phyloP scores from a whole-genome alignment of 2,113 vertebrate genomes.

The Pachycephala philippinensis region DNA sequence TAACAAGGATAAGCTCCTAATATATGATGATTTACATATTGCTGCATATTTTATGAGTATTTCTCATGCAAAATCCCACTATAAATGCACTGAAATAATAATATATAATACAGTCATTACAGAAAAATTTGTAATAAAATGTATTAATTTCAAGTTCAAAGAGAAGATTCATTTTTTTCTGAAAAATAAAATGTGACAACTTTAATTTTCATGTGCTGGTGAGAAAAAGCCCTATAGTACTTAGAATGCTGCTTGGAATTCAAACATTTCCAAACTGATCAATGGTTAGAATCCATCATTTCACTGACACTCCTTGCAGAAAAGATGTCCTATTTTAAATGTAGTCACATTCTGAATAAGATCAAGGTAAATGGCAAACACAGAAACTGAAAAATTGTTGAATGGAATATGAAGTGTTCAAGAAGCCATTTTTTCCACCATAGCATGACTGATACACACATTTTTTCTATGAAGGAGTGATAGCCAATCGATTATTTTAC shows the following conservation, averaged over 20 bases:
- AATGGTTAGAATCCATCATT: slow-evolving; percentile 72
- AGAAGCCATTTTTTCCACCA: background rate
- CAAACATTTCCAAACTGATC: slow-evolving; percentile 69
- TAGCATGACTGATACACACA: background rate
- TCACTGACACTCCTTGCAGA: slow-evolving; percentile 59
- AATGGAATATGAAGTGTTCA: background rate
- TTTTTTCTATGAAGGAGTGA: background rate
- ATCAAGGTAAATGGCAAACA: background rate
- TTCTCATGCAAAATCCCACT: background rate
- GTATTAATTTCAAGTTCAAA: slow-evolving; percentile 59
- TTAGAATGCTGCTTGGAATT: slow-evolving; percentile 63
- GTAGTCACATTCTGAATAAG: slow-evolving; percentile 36
- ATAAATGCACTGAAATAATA: background rate
- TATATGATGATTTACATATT: background rate
- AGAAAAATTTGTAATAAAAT: slow-evolving; percentile 15
- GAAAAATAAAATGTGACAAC: slow-evolving; percentile 72
- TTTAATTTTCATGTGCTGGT: slow-evolving; percentile 59
- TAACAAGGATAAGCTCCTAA: background rate
- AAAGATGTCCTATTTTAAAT: slow-evolving; percentile 52
- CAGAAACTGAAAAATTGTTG: background rate
- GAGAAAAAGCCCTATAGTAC: slow-evolving; percentile 63
- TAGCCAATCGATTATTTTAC: background rate
- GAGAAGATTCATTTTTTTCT: slow-evolving; percentile 58
- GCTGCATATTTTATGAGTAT: background rate
- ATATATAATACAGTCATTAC: background rate